A percentile compares a stretch with the other conserved stretches of the same genome.
These are phyloP conservation scores for human (Homo sapiens) DNA, from an alignment of 2,113 vertebrate species.

Conservation along the genomic window GRCh38 chr6:56267001-56267500, in stretches of 20 bases:
- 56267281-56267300: neutral
- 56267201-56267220: accelerated
- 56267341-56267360: neutral
- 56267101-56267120: neutral
- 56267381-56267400: neutral
- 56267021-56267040: neutral
- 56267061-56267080: neutral
- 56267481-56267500: no score
- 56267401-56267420: neutral
- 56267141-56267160: neutral
- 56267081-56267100: neutral
- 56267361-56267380: neutral
- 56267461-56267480: neutral
- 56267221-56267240: neutral
- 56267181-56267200: neutral
- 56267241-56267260: neutral
- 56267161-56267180: neutral
- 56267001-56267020: neutral
- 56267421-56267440: neutral
- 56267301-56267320: neutral
- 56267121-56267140: neutral
- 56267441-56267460: neutral
- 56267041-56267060: neutral
- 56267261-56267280: neutral
- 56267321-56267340: neutral